Conservation (phyloP, 2,888 invertebrate genomes). For the Eupithecia pulchellata region DNA sequence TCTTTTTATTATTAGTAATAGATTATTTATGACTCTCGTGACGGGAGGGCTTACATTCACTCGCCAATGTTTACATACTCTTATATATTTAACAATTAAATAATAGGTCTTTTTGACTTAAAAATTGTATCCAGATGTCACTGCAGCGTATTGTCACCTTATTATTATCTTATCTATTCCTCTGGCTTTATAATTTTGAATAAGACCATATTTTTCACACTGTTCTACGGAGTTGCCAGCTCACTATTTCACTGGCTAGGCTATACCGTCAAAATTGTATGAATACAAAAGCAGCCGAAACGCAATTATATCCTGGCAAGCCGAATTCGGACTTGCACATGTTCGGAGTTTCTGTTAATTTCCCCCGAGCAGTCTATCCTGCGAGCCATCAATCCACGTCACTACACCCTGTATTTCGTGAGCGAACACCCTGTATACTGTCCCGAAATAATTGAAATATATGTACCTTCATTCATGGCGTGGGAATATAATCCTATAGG, state of each 20-base stretch:
- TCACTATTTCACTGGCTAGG: background rate
- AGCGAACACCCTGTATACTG: slow-evolving; percentile 11
- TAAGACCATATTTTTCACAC: too few species aligned
- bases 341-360: slow-evolving; percentile 63
- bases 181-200: too few species aligned
- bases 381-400: slow-evolving; percentile 67
- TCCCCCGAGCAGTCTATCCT: slow-evolving; percentile 68
- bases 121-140: too few species aligned
- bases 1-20: too few species aligned
- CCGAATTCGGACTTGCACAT: slow-evolving; percentile 31
- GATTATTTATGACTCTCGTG: background rate
- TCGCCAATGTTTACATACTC: background rate
- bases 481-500: background rate
- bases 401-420: slow-evolving; percentile 17
- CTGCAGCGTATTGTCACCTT: too few species aligned
- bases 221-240: background rate
- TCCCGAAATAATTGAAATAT: slow-evolving; percentile 11
- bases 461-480: background rate
- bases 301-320: slow-evolving; percentile 9
- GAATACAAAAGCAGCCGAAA: slow-evolving; percentile 11
- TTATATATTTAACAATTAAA: background rate
- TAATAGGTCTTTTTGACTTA: too few species aligned
- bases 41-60: background rate
- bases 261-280: background rate
- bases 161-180: too few species aligned